These are phyloP conservation scores for Mus caroli DNA, from an alignment of 2,797 vertebrate species.

Conservation along the genomic window DNA sequence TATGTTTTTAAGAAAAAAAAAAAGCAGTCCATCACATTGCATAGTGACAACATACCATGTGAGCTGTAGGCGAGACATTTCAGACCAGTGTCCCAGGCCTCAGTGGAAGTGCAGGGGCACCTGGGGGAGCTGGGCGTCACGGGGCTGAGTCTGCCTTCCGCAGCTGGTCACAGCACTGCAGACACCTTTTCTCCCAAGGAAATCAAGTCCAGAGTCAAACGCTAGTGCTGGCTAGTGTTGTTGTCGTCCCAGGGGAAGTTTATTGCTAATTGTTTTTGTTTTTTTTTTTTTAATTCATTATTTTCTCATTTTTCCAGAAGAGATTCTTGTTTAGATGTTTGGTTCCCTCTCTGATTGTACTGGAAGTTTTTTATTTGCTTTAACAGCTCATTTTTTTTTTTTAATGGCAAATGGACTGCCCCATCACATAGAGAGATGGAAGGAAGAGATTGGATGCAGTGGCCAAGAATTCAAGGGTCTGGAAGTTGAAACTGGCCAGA, in stretches of 20 bases:
- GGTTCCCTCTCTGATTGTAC: slow-evolving; percentile 61
- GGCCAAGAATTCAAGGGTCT: neutral
- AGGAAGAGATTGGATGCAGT: neutral
- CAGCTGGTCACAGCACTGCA: neutral
- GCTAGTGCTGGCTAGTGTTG: accelerated
- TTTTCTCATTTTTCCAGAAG: slow-evolving; percentile 76
- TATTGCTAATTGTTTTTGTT: slow-evolving; percentile 70
- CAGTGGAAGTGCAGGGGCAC: neutral
- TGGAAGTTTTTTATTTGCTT: slow-evolving; percentile 69
- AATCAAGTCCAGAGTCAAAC: neutral
- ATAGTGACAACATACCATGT: accelerated
- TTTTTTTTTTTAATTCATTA: slow-evolving; percentile 69
- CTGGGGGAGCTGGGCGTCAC: neutral
- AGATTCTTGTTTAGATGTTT: slow-evolving; percentile 71
- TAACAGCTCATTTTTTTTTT: slow-evolving; percentile 66
- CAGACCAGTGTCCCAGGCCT: neutral
- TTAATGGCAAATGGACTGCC: neutral
- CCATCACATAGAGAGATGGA: neutral
- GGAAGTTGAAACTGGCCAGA: neutral
- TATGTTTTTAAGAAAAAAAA: neutral
- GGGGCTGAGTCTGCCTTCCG: neutral
- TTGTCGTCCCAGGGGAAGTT: slow-evolving; percentile 47
- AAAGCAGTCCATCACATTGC: neutral
- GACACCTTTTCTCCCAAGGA: neutral
- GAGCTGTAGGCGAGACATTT: neutral